Evolutionary conservation across 2,797 vertebrate species (phyloP).

Genomic region (Falco columbarius): DNA sequence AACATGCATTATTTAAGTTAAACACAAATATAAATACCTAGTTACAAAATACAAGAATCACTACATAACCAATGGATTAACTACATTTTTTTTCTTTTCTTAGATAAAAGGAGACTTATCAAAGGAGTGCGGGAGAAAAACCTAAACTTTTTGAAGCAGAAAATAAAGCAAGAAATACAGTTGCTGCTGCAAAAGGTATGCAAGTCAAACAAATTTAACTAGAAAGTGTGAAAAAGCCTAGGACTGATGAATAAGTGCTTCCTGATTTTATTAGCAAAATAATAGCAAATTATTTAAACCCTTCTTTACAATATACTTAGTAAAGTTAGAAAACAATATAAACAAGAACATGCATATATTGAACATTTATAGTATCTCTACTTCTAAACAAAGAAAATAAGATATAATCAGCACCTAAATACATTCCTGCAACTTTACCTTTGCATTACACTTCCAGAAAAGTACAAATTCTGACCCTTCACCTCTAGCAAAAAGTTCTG

Average conservation of each 20-base stretch:
- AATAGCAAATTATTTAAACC: neutral
- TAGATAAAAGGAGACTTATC: neutral
- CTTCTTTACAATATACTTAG: neutral
- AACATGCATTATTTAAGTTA: neutral
- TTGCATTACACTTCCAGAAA: neutral
- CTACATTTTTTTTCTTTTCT: neutral
- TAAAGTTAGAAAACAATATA: neutral
- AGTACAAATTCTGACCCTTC: neutral
- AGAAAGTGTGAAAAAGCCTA: neutral
- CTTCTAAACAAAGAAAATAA: neutral
- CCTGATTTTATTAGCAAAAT: neutral
- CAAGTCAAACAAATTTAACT: neutral
- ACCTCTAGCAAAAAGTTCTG: neutral
- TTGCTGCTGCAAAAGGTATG: neutral
- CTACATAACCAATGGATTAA: neutral
- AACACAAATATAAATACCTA: neutral
- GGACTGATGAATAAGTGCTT: neutral
- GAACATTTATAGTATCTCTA: neutral
- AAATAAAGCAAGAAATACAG: neutral
- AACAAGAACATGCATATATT: neutral
- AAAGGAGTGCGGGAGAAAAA: rapidly evolving
- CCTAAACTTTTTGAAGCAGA: neutral
- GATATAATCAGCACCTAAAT: neutral
- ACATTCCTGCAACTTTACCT: neutral
- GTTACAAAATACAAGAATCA: neutral